Conservation (phyloP, 2,113 vertebrate genomes). For the Hippocampus guttulatus region DNA sequence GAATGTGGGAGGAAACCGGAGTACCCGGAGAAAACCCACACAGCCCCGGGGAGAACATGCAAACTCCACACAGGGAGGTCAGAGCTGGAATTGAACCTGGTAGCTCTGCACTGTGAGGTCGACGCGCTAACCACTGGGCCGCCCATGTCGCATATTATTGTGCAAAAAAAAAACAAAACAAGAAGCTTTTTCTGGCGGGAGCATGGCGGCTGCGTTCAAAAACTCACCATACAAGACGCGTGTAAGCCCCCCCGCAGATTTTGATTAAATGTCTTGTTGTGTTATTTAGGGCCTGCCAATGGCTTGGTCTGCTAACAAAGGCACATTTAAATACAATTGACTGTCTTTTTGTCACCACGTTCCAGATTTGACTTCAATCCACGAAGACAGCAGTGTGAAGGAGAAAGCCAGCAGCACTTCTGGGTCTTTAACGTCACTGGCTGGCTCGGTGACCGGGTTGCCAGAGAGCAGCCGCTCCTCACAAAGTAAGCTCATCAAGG, state of each 20-base stretch:
- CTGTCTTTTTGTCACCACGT: not conserved
- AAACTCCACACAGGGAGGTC: too few relatives aligned
- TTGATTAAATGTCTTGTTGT: not conserved
- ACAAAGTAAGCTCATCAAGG: constrained; percentile 65
- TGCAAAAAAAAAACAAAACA: too few relatives aligned
- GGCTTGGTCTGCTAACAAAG: not conserved
- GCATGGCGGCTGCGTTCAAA: too few relatives aligned
- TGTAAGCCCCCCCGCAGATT: too few relatives aligned
- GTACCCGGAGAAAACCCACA: too few relatives aligned
- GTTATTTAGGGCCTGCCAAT: not conserved
- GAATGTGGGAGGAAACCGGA: too few relatives aligned
- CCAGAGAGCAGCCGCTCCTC: constrained; percentile 62
- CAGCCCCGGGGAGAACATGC: too few relatives aligned
- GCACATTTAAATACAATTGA: not conserved
- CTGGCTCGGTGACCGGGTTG: constrained; percentile 86
- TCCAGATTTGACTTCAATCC: constrained; percentile 70
- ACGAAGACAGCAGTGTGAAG: constrained; percentile 69
- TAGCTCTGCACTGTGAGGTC: too few relatives aligned
- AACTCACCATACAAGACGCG: too few relatives aligned
- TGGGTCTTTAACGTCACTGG: constrained; percentile 80
- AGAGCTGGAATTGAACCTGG: too few relatives aligned
- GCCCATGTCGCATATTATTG: not conserved
- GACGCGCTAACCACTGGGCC: too few relatives aligned
- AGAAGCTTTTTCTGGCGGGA: too few relatives aligned
- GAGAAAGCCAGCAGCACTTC: constrained; percentile 77